phyloP scores from a whole-genome alignment of 2,113 vertebrate genomes.

The Eolophus roseicapilla region DNA sequence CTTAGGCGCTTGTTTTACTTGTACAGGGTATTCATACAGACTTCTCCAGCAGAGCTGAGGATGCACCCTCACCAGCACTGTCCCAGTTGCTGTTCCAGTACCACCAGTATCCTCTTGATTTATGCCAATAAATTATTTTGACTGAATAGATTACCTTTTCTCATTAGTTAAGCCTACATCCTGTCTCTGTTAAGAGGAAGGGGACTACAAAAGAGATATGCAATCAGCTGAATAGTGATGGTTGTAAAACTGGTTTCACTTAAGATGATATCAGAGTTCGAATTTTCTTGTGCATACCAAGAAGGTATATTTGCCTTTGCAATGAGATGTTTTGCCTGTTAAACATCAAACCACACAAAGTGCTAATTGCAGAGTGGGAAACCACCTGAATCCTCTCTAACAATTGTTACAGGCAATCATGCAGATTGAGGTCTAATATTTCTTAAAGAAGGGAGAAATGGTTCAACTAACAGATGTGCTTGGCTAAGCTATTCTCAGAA shows the following conservation, averaged over 20 bases:
- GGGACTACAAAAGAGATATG: not conserved
- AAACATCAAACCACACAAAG: not conserved
- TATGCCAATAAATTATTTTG: not conserved
- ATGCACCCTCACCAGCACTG: not conserved
- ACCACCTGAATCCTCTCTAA: not conserved
- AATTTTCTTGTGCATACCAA: slow-evolving; percentile 12
- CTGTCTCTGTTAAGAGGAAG: not conserved
- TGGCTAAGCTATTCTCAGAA: not conserved
- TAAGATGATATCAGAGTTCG: slow-evolving; percentile 23
- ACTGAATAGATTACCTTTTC: not conserved
- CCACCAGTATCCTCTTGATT: not conserved
- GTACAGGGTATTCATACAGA: not conserved
- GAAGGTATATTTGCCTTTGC: slow-evolving; percentile 36
- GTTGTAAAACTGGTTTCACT: slow-evolving; percentile 44
- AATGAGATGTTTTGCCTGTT: slow-evolving; percentile 35
- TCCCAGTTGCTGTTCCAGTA: not conserved
- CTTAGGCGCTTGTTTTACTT: not conserved
- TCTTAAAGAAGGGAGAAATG: not conserved
- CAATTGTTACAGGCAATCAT: not conserved
- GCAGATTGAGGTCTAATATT: not conserved
- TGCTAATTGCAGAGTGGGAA: not conserved
- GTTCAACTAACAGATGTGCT: not conserved
- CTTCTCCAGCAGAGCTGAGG: not conserved
- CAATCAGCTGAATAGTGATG: not conserved
- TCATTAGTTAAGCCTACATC: not conserved